Evolutionary conservation across 2,113 vertebrate genomes (phyloP), one percentile per base, ranked within the genome.

Genomic region (Progne subis): DNA sequence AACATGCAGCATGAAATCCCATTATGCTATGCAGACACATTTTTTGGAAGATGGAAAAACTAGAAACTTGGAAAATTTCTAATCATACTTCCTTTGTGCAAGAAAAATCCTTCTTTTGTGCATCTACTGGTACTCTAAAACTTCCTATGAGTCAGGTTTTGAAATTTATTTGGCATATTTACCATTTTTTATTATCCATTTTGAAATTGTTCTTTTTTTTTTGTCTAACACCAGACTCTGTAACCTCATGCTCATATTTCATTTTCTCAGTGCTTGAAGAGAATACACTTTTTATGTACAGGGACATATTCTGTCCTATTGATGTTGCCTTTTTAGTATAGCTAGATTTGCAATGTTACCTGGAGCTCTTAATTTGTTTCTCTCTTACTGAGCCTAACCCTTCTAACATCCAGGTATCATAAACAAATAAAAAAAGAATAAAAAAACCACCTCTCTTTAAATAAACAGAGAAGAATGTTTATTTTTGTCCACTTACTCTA

Each of bases 401-500:
- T 77, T 76, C 8, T 34, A 49, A 64, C 7, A 61, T 44, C 32
- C 44, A 68, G 16, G 14, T 61, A 24, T 61, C 21, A 43, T 11
- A 24, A 31, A 64, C 4, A 75, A 63, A 82, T 4, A 44, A 13
- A 39, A 77, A 61, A 79, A 8, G 21, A 55, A 49, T 11, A 46
- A 49, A 47, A 28, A 34, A 49, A 47, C 26, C n/a, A 2, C 0
- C 1, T 9, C 15, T 57, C 29, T 43, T 34, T 65, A 53, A 24
- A 12, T 52, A 41, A 81, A 3, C 3, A 56, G 34, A 76, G 18
- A 46, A 37, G 5, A 7, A 2, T 10, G 78, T 76, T 55, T 26
- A 2, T 6, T 76, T 83, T 60, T 75, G 29, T 53, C 18, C 8
- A 81, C 98, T 86, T 98, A 99, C 99, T 88, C 91, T 98, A 55